Base-by-base conservation (phyloP, 2,888 invertebrate genomes). In the Limnephilus rhombicus region DNA sequence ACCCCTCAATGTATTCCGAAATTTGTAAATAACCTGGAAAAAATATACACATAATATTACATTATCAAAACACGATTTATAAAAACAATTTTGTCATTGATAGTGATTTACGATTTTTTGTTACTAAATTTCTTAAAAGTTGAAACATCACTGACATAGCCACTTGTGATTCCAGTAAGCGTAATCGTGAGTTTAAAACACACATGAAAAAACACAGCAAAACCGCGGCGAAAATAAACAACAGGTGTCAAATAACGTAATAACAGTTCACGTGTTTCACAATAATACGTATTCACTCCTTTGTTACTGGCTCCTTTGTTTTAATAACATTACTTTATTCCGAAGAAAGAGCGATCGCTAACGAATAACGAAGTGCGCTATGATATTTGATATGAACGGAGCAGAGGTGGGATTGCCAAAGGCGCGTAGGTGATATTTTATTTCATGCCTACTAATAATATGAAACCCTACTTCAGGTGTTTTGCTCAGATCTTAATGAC, bases 281-380 rank as follows among this genome's bases (percentile, higher is more conserved):
- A 85, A 85, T 85, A 41, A 13, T 45, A n/a, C 41, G 7, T 34
- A 85, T 45, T 11, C 85, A 85, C 41, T 85, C 45, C 45, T 45
- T 85, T 85, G 85, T 85, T 85, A 85, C 37, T 24, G 85, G 41
- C 85, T 45, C 85, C 85, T 85, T 85, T 85, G 85, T 85, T 85
- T 85, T n/a, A 45, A 41, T 15, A 49, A 82, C 34, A 82, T 34
- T 31, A 83, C 31, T 18, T 18, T 34, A 83, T 24, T 31, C 37
- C 83, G 53, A 68, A 68, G 53, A 68, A 68, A 68, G 53, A 68
- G 24, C 7, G 18, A 68, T 68, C 53, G 53, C 53, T 24, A 68
- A 68, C 53, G 53, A 68, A 68, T 18, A 24, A 68, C 53, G 53
- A 68, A 68, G 18, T 68, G 7, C 53, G 53, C 53, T 24, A 18